These are phyloP conservation scores for Anorthoa munda DNA, from an alignment of 2,888 invertebrate genomes.

Conservation along the genomic window DNA sequence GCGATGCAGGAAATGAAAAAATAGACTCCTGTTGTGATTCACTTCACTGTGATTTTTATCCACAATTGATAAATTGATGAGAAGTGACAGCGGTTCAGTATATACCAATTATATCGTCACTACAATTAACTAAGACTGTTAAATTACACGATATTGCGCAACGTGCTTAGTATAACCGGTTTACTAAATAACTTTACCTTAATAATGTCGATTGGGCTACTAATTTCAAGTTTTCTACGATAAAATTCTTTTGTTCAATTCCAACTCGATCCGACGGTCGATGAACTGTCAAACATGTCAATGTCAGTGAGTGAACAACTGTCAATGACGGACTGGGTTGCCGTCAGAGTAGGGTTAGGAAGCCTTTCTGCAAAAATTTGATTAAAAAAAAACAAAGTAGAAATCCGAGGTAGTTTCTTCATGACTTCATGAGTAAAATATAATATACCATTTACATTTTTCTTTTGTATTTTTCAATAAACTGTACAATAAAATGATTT, in stretches of 20 bases:
- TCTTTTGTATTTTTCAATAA: neutral
- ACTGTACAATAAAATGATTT: neutral
- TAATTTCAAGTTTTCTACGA: constrained; percentile 65
- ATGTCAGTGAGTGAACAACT: constrained; percentile 34
- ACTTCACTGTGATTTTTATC: constrained; percentile 63
- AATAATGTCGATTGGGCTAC: constrained; percentile 66
- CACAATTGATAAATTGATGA: constrained; percentile 45
- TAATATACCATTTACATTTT: neutral
- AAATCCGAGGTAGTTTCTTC: neutral
- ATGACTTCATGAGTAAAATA: neutral
- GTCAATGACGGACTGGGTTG: constrained; percentile 7
- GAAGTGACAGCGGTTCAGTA: constrained; percentile 39
- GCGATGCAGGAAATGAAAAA: constrained; percentile 56
- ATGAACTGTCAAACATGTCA: constrained; percentile 69
- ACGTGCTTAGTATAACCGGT: constrained; percentile 69
- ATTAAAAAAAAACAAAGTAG: neutral
- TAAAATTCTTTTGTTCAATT: constrained; percentile 65
- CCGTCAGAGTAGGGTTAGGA: neutral
- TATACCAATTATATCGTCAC: constrained; percentile 29
- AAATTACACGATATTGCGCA: constrained; percentile 56
- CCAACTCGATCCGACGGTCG: constrained; percentile 58
- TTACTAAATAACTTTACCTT: constrained; percentile 72
- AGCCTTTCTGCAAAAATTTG: constrained; percentile 2
- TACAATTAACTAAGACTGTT: constrained; percentile 34
- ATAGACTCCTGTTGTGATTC: constrained; percentile 62